Evolutionary conservation across 2,113 vertebrate species (phyloP), one percentile per base, ranked within the genome.

Genomic region (Orcinus orca): DNA sequence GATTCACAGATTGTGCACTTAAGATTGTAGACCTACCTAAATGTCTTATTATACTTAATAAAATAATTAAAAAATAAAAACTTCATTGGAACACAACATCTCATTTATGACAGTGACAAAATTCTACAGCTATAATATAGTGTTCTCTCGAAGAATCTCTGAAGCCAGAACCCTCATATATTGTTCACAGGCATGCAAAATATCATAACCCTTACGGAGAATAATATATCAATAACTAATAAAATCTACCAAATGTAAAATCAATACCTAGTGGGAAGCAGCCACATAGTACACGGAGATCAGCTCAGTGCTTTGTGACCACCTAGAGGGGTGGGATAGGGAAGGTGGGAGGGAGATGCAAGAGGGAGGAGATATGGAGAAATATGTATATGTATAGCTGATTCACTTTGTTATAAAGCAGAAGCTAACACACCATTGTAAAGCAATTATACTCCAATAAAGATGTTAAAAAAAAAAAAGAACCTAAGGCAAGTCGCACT

Each of bases 51-150:
- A 53, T 38, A 79, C 13, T 60, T 77, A 70, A 88, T 18, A 80
- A 63, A 70, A 60, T 71, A 47, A 47, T 62, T 71, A 62, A 31
- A 74, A 82, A 92, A 33, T 21, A 83, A 44, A 92, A 74, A 33
- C 20, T 74, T 26, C 44, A 12, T n/a, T 11, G 17, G 74, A n/a
- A 63, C 23, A 55, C 0, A 74, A 55, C 18, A 50, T 55, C 5
- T 53, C n/a, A 82, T 63, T 18, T 65, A 65, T 21, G 29, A 73
- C 10, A 53, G 13, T 68, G 13, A 53, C 26, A 53, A 62, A 88
- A 50, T 94, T 82, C 26, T 81, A 44, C 17, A 94, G 26, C 33
- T 83, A 18, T 21, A 74, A 65, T 55, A 25, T 15, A 25, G 12
- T 73, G 18, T 82, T 73, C 9, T 65, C 21, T 41, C 29, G 6